A percentile compares a stretch with the other conserved stretches of the same genome.
phyloP scores from a whole-genome alignment of 2,797 vertebrate genomes.

The Yasuhikotakia modesta region DNA sequence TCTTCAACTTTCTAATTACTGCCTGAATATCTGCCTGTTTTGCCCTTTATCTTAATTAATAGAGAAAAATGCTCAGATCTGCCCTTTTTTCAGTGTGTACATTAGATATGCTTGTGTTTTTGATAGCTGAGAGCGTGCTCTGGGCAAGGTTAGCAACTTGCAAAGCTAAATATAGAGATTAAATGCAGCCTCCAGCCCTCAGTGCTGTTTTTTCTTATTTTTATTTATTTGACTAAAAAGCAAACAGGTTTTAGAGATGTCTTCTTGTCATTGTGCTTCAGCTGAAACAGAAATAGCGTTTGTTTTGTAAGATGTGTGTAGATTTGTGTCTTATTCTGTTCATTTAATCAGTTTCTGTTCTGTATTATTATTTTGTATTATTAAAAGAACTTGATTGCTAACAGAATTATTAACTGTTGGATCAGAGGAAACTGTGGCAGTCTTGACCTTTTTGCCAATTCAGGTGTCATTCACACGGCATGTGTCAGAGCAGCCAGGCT shows the following conservation, averaged over 20 bases:
- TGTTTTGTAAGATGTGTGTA: no score
- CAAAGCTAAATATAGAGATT: conserved; percentile 41
- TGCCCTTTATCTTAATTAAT: conserved; percentile 20
- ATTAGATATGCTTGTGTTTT: conserved; percentile 37
- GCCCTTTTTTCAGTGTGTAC: neutral
- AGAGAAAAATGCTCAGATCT: conserved; percentile 18
- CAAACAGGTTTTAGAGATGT: neutral
- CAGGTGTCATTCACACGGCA: conserved; percentile 15
- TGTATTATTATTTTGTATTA: no score
- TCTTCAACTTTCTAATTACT: conserved; percentile 9
- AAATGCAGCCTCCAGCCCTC: conserved; percentile 42
- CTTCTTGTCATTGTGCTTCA: no score
- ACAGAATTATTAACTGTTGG: conserved; percentile 5
- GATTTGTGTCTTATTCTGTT: neutral
- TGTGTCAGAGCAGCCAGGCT: conserved; percentile 17
- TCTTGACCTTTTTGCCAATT: conserved; percentile 40
- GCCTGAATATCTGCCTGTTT: neutral
- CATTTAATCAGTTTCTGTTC: conserved; percentile 5
- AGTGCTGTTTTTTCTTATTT: neutral
- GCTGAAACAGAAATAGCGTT: neutral
- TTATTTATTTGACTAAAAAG: neutral
- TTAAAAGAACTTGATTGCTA: conserved; percentile 1
- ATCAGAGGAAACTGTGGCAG: conserved; percentile 8
- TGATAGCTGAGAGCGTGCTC: conserved; percentile 39
- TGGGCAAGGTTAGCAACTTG: conserved; percentile 52